Evolutionary conservation across 2,113 vertebrate species (phyloP).

Genomic region (Pseudorasbora parva): DNA sequence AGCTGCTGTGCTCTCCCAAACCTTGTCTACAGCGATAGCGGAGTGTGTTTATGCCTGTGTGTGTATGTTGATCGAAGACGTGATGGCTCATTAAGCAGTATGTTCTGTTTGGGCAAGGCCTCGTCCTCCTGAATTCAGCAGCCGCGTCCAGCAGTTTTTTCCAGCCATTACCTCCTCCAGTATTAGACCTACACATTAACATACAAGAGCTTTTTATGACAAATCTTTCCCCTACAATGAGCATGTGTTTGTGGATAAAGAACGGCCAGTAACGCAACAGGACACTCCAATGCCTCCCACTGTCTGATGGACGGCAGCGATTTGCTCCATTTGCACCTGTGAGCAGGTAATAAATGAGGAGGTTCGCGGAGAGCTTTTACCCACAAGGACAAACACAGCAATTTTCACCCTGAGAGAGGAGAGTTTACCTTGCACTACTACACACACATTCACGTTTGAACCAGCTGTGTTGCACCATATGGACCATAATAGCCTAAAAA

Average conservation of each 20-base stretch:
- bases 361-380: slow-evolving; percentile 43
- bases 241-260: slow-evolving; percentile 28
- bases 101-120: slow-evolving; percentile 25
- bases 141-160: slow-evolving; percentile 34
- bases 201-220: slow-evolving; percentile 47
- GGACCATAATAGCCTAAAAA: slow-evolving; percentile 26
- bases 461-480: slow-evolving; percentile 27
- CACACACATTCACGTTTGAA: slow-evolving; percentile 15
- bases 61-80: slow-evolving; percentile 28
- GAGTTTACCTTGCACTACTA: slow-evolving; percentile 28
- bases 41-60: slow-evolving; percentile 19
- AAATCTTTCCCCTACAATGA: background rate
- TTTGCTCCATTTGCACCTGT: slow-evolving; percentile 54
- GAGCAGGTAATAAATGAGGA: slow-evolving; percentile 52
- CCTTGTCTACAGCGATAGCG: slow-evolving; percentile 27
- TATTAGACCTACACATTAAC: slow-evolving; percentile 46
- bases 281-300: slow-evolving; percentile 35
- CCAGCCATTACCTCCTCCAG: slow-evolving; percentile 49
- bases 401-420: slow-evolving; percentile 44
- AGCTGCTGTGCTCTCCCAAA: slow-evolving; percentile 43
- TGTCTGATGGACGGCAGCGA: slow-evolving; percentile 45
- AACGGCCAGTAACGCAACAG: slow-evolving; percentile 39
- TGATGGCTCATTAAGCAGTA: slow-evolving; percentile 52
- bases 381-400: slow-evolving; percentile 50
- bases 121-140: slow-evolving; percentile 38